Percentiles rank a stretch among this genome's conserved stretches.
Evolutionary conservation across 2,113 vertebrate species (phyloP).

Genomic region (Otolemur garnettii): DNA sequence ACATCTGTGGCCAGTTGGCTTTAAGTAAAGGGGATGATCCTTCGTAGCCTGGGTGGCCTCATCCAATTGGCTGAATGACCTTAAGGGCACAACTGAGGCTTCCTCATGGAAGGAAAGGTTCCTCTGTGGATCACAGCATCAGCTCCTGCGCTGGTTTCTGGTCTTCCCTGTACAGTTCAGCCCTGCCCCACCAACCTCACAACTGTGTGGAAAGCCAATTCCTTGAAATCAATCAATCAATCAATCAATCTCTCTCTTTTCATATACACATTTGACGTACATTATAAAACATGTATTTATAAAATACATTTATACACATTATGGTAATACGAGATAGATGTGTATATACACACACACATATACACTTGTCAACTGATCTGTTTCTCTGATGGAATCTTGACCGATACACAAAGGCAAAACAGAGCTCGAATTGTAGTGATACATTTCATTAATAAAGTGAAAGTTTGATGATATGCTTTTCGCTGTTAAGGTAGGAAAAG

Average conservation of each 20-base stretch:
- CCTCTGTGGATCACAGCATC: accelerated
- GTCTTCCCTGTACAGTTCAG: neutral
- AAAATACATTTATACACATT: neutral
- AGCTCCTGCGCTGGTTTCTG: accelerated
- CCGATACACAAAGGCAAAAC: neutral
- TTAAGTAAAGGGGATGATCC: neutral
- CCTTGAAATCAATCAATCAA: neutral
- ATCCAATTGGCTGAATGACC: too few species aligned
- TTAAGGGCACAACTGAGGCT: accelerated
- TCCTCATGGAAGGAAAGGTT: neutral
- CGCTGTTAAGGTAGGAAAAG: neutral
- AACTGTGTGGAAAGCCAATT: accelerated
- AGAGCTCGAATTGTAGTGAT: neutral
- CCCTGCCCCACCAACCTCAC: neutral
- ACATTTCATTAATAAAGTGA: neutral
- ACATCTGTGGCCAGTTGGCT: too few species aligned
- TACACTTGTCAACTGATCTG: neutral
- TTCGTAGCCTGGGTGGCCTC: neutral
- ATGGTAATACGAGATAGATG: neutral
- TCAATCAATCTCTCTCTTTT: neutral
- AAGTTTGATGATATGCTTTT: neutral
- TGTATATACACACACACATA: too few species aligned
- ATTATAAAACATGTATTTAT: neutral
- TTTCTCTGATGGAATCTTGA: neutral
- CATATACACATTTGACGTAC: neutral